phyloP scores from a whole-genome alignment of 2,888 invertebrate species.

The Tryphoninae sp. region DNA sequence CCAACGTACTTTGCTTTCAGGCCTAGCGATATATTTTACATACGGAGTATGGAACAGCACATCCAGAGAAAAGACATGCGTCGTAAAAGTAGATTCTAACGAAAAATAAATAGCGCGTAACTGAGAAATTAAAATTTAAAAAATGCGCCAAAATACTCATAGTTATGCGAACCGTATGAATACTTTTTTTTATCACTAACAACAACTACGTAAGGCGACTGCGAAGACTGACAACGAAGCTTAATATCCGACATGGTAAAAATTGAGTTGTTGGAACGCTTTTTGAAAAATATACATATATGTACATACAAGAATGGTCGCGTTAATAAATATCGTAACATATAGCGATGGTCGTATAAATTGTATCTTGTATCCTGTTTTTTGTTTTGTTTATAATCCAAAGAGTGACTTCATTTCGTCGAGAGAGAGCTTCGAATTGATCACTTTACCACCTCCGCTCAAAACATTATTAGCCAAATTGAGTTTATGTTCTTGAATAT shows the following conservation, averaged over 20 bases:
- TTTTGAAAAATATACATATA: not conserved
- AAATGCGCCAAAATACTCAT: slow-evolving; percentile 35
- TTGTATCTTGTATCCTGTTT: not conserved
- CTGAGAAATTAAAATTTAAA: not conserved
- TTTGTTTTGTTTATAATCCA: slow-evolving; percentile 66
- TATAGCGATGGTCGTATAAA: not conserved
- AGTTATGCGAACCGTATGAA: not conserved
- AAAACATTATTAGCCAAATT: slow-evolving; percentile 90
- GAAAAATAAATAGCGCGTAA: slow-evolving; percentile 15
- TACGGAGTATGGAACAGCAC: slow-evolving; percentile 89
- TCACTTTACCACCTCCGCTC: slow-evolving; percentile 84
- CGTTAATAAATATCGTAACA: not conserved
- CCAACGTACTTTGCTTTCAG: slow-evolving; percentile 80
- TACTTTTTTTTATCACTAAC: not conserved
- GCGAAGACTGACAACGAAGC: not conserved
- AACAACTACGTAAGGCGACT: not conserved
- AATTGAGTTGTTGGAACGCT: not conserved
- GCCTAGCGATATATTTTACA: slow-evolving; percentile 87
- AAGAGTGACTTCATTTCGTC: slow-evolving; percentile 90
- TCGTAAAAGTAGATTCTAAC: slow-evolving; percentile 28
- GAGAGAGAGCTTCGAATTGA: slow-evolving; percentile 88
- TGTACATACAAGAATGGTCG: not conserved
- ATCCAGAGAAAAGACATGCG: slow-evolving; percentile 74
- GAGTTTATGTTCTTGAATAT: slow-evolving; percentile 84
- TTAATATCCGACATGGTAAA: not conserved